phyloP scores from a whole-genome alignment of 2,888 invertebrate species.

The Tachina grossa region DNA sequence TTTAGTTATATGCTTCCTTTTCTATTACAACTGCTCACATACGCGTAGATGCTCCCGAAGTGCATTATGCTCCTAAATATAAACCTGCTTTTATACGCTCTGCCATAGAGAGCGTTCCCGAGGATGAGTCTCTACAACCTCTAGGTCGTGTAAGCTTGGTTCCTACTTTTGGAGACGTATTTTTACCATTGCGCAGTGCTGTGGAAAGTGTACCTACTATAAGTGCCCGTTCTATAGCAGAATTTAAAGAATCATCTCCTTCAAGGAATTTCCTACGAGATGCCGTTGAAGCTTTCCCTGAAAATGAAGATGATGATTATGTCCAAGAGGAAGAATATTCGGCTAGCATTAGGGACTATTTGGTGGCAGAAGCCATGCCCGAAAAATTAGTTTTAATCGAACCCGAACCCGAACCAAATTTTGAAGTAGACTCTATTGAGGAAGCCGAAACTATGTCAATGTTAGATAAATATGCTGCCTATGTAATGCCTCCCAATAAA shows the following conservation, averaged over 20 bases:
- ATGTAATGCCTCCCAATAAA: constrained; percentile 75
- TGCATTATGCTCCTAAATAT: constrained; percentile 74
- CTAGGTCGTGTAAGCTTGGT: constrained; percentile 76
- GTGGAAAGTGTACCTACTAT: constrained; percentile 88
- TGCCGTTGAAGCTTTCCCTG: constrained; percentile 80
- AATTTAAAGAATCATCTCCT: constrained; percentile 72
- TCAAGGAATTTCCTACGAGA: constrained; percentile 79
- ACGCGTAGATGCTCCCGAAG: constrained; percentile 77
- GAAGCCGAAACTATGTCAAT: constrained; percentile 76
- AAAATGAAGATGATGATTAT: constrained; percentile 73
- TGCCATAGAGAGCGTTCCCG: constrained; percentile 81
- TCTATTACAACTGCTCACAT: constrained; percentile 75
- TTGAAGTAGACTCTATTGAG: constrained; percentile 55
- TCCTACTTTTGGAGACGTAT: constrained; percentile 79
- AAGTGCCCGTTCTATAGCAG: constrained; percentile 71
- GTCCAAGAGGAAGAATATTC: constrained; percentile 66
- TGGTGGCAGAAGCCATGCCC: constrained; percentile 62
- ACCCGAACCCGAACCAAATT: constrained; percentile 39
- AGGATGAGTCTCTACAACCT: constrained; percentile 68
- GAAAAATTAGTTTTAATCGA: constrained; percentile 63
- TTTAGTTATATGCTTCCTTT: constrained; percentile 63
- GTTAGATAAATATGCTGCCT: constrained; percentile 80
- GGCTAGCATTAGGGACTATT: constrained; percentile 68
- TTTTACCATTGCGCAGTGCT: constrained; percentile 88
- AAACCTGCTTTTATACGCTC: constrained; percentile 80